Conservation (phyloP, 2,113 vertebrate genomes). For the Paramisgurnus dabryanus region DNA sequence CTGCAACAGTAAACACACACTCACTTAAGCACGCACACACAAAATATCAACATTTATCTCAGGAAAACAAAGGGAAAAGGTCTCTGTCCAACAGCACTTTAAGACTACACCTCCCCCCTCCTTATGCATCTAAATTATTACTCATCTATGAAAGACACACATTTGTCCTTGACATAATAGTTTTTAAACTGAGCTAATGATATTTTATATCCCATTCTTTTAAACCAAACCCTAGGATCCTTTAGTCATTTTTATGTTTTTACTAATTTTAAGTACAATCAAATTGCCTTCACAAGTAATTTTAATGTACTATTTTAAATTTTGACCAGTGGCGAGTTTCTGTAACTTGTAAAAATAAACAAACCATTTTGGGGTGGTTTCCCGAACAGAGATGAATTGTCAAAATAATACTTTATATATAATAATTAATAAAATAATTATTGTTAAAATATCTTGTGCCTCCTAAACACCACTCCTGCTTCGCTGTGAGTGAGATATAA, state of each 20-base stretch:
- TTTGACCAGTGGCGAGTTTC: too few species aligned
- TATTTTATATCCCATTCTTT: too few species aligned
- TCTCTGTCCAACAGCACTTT: constrained; percentile 3
- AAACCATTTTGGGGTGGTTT: too few species aligned
- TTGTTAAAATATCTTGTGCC: neutral
- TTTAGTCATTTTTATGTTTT: too few species aligned
- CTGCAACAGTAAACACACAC: neutral
- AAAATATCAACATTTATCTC: constrained; percentile 1
- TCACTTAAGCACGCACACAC: neutral
- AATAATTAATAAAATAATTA: too few species aligned
- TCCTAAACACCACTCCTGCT: neutral
- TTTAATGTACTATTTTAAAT: too few species aligned
- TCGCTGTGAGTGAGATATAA: neutral
- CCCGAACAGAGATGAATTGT: neutral
- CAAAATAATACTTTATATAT: neutral
- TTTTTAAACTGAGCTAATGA: neutral
- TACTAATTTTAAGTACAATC: too few species aligned
- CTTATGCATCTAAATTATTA: neutral
- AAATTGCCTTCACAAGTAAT: too few species aligned
- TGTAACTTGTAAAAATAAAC: too few species aligned
- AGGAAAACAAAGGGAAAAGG: constrained; percentile 26
- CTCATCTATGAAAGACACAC: neutral
- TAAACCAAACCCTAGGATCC: too few species aligned
- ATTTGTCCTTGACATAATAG: too few species aligned
- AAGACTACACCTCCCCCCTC: neutral